Evolutionary conservation across 2,888 invertebrate species (phyloP).

Genomic region (Caenorhabditis doughertyi): DNA sequence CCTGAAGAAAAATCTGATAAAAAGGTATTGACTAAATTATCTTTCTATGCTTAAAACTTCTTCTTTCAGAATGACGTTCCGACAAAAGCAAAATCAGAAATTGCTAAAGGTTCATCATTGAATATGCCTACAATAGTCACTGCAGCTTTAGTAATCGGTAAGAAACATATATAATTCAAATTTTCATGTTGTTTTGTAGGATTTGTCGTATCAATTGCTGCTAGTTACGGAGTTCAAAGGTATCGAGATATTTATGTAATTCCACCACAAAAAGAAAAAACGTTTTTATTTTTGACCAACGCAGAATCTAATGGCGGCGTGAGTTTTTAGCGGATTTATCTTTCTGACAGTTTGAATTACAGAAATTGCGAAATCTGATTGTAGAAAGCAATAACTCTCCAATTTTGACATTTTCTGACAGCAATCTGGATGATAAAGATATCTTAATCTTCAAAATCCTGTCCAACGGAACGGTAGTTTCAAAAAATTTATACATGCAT

Average conservation of each 20-base stretch:
- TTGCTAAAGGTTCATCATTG: not conserved
- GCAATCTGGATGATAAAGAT: not conserved
- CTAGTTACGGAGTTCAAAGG: slow-evolving; percentile 31
- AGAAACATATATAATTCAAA: not conserved
- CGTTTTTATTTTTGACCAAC: slow-evolving; percentile 17
- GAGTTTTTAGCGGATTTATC: not conserved
- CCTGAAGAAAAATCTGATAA: not conserved
- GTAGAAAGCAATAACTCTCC: not conserved
- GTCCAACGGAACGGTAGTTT: not conserved
- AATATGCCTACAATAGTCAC: slow-evolving; percentile 2
- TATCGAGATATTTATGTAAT: slow-evolving; percentile 26
- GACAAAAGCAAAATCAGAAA: not conserved
- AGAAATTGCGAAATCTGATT: not conserved
- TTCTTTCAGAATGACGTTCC: not conserved
- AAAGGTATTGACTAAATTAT: not conserved
- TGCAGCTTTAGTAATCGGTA: not conserved
- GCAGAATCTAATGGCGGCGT: not conserved
- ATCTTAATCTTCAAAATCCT: not conserved
- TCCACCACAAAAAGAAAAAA: slow-evolving; percentile 38
- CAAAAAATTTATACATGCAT: not conserved
- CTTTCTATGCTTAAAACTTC: not conserved
- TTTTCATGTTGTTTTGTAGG: not conserved
- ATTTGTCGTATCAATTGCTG: slow-evolving; percentile 1
- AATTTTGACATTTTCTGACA: not conserved
- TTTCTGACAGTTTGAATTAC: not conserved